A percentile compares a stretch with the other conserved stretches of the same genome.
Evolutionary conservation across 2,113 vertebrate species (phyloP).

Genomic region (Aix galericulata): DNA sequence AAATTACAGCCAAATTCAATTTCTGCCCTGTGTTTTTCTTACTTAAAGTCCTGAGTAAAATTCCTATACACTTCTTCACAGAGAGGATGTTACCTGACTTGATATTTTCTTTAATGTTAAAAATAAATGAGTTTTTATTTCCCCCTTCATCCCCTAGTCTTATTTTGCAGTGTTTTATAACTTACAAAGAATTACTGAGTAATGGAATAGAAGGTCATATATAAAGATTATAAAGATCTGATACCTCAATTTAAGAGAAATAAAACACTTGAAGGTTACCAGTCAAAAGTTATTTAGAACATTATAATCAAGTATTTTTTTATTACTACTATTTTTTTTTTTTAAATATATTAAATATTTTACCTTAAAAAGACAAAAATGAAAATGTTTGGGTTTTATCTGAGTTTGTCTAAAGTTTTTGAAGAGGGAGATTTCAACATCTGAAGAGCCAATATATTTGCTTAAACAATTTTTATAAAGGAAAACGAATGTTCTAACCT

Average conservation of each 20-base stretch:
- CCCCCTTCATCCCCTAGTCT: neutral
- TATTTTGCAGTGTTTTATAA: neutral
- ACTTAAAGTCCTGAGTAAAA: neutral
- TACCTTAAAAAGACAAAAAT: neutral
- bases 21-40: neutral
- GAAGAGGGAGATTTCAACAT: neutral
- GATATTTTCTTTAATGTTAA: neutral
- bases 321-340: neutral
- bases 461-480: neutral
- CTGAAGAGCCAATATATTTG: neutral
- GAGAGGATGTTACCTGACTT: neutral
- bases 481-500: neutral
- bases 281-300: neutral
- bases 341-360: neutral
- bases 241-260: neutral
- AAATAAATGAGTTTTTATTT: neutral
- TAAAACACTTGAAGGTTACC: neutral
- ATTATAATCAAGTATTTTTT: neutral
- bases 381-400: neutral
- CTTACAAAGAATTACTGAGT: neutral
- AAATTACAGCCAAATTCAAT: neutral
- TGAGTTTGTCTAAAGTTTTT: neutral
- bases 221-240: neutral
- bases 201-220: neutral
- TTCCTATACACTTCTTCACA: neutral